A percentile compares a stretch with the other conserved stretches of the same genome.
phyloP scores from a whole-genome alignment of 2,797 vertebrate species.

The Microctenopoma steveboyesi region DNA sequence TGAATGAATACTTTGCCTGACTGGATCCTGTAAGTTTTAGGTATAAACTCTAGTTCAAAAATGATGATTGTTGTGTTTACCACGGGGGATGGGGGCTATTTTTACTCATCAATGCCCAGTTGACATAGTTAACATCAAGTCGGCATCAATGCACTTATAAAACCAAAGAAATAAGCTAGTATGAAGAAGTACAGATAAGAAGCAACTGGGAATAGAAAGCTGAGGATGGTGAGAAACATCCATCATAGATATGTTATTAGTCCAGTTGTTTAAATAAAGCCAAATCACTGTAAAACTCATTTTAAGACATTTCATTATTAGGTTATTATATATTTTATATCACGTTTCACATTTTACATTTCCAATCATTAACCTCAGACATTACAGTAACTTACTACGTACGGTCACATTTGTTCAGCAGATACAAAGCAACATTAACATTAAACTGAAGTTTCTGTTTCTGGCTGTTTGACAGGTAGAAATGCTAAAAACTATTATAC shows the following conservation, averaged over 20 bases:
- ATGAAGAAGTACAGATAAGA: neutral
- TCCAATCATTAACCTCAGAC: no score
- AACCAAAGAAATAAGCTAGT: neutral
- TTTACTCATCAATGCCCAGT: constrained; percentile 20
- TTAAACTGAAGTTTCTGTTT: neutral
- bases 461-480: no score
- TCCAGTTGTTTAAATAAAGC: no score
- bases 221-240: no score
- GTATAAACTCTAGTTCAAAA: constrained; percentile 20
- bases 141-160: neutral
- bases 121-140: constrained; percentile 16
- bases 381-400: no score
- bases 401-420: no score
- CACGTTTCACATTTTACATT: no score
- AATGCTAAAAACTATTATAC: no score
- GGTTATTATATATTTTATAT: no score
- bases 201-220: neutral
- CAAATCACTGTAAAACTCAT: no score
- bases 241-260: no score
- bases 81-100: constrained; percentile 23
- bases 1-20: neutral
- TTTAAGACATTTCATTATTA: no score
- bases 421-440: neutral
- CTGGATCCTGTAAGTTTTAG: constrained; percentile 3
- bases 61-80: constrained; percentile 29